These are phyloP conservation scores for Tetragonisca angustula DNA, from an alignment of 2,888 invertebrate species.

Conservation along the genomic window DNA sequence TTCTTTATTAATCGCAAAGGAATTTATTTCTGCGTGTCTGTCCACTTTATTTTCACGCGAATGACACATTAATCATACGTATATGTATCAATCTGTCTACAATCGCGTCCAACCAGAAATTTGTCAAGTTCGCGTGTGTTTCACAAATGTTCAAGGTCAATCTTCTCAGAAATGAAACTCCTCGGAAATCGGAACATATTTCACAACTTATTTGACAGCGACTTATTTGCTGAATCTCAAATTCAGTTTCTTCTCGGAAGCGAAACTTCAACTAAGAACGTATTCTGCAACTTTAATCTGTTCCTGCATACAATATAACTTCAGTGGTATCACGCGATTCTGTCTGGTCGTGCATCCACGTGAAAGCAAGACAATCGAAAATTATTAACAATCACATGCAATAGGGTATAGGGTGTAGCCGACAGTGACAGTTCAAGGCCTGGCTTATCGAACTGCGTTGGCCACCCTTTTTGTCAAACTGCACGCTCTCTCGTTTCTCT, in stretches of 20 bases:
- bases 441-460: background rate
- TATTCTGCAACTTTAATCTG: background rate
- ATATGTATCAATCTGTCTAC: background rate
- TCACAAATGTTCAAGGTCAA: background rate
- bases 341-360: too few species aligned
- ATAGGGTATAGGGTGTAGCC: background rate
- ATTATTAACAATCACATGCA: background rate
- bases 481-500: constrained; percentile 42
- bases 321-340: too few species aligned
- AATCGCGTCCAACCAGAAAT: background rate
- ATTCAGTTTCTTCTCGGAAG: too few species aligned
- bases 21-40: background rate
- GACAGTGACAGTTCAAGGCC: too few species aligned
- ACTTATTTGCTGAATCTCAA: too few species aligned
- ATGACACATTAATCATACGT: background rate
- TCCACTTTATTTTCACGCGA: background rate
- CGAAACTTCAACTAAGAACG: too few species aligned
- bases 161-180: background rate
- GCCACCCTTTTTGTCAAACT: constrained; percentile 27
- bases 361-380: background rate
- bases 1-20: background rate
- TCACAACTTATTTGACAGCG: background rate
- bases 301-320: background rate
- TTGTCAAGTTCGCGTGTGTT: background rate
- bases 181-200: background rate